Conservation (phyloP, 2,888 invertebrate species). For the Cataglyphis altisquamis region DNA sequence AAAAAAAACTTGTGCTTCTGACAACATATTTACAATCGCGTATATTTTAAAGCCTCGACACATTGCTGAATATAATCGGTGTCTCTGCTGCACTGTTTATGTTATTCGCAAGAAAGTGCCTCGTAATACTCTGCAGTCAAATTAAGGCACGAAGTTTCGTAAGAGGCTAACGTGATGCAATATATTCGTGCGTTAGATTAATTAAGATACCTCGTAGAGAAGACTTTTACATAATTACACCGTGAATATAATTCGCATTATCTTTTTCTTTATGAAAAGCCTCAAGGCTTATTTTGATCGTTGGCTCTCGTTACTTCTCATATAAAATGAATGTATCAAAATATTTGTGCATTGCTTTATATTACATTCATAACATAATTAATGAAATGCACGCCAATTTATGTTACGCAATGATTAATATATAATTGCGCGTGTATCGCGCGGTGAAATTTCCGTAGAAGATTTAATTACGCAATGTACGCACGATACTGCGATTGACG, state of each 20-base stretch:
- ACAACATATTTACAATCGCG: conserved; percentile 20
- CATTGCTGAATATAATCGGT: conserved; percentile 21
- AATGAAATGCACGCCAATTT: neutral
- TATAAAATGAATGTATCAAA: neutral
- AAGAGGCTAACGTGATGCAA: conserved; percentile 39
- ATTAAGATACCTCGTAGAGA: conserved; percentile 31
- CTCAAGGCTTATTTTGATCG: neutral
- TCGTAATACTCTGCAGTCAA: conserved; percentile 42
- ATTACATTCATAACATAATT: neutral
- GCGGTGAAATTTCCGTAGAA: neutral
- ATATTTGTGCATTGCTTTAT: neutral
- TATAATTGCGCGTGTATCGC: neutral
- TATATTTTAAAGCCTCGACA: conserved; percentile 24
- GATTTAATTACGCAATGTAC: neutral
- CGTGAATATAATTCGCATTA: neutral
- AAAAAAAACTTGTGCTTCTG: conserved; percentile 15
- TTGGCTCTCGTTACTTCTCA: neutral
- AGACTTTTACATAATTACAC: conserved; percentile 38
- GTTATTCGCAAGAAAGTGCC: conserved; percentile 31
- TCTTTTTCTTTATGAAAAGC: neutral
- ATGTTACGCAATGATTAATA: conserved; percentile 2
- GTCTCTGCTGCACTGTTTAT: conserved; percentile 11
- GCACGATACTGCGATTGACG: conserved; percentile 27
- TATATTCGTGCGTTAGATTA: conserved; percentile 47
- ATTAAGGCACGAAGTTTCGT: conserved; percentile 46